Conservation (phyloP, 2,113 vertebrate genomes). For the Arvicanthis niloticus region DNA sequence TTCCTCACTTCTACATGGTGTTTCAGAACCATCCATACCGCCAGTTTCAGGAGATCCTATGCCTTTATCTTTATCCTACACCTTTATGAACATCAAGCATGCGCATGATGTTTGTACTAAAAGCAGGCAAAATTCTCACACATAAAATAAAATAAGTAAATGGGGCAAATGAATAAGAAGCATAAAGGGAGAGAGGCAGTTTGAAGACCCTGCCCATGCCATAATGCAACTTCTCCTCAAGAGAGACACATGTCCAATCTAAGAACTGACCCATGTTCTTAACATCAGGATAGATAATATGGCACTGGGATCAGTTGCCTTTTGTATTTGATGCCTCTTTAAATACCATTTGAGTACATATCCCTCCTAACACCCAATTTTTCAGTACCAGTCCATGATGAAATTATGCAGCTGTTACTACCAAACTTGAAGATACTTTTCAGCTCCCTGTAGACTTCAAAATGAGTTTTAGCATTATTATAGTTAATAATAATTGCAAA, state of each 20-base stretch:
- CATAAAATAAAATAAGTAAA: not conserved
- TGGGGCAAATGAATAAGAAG: not conserved
- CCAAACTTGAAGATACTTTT: constrained; percentile 59
- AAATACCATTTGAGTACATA: constrained; percentile 46
- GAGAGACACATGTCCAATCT: not conserved
- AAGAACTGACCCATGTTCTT: not conserved
- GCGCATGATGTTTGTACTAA: not conserved
- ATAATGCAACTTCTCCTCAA: not conserved
- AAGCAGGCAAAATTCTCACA: not conserved
- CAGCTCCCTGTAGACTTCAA: constrained; percentile 37
- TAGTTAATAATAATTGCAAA: constrained; percentile 80
- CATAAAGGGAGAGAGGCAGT: not conserved
- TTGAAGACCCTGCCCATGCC: not conserved
- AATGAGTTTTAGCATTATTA: constrained; percentile 76
- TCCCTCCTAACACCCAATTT: not conserved
- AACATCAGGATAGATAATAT: not conserved
- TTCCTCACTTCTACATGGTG: not conserved
- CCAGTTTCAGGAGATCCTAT: not conserved
- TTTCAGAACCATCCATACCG: not conserved
- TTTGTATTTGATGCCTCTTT: constrained; percentile 52
- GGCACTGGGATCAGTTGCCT: not conserved
- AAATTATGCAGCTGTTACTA: constrained; percentile 68
- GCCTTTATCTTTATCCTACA: not conserved
- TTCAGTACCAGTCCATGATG: constrained; percentile 13
- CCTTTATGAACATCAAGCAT: not conserved